phyloP scores from a whole-genome alignment of 2,113 vertebrate genomes.

The Blennius ocellaris region DNA sequence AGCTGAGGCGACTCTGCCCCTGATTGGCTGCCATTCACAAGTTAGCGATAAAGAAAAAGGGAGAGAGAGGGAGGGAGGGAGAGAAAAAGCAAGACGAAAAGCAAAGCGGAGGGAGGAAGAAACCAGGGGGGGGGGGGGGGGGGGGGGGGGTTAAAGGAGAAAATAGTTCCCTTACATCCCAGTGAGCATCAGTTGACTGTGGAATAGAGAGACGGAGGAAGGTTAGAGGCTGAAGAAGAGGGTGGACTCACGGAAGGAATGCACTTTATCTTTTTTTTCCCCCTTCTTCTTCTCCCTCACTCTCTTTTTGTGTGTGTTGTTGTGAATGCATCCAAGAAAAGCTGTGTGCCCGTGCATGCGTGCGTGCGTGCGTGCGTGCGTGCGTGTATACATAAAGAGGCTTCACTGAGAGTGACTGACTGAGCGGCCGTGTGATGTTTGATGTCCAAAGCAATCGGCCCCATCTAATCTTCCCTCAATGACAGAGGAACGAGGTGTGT shows the following conservation, averaged over 20 bases:
- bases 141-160: slow-evolving; percentile 2
- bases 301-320: no score
- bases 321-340: slow-evolving; percentile 49
- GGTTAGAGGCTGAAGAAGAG: slow-evolving; percentile 67
- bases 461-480: slow-evolving; percentile 81
- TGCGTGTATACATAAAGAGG: slow-evolving; percentile 26
- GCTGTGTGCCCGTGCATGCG: not conserved
- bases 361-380: no score
- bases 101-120: slow-evolving; percentile 21
- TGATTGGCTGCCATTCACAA: slow-evolving; percentile 88
- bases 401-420: slow-evolving; percentile 60
- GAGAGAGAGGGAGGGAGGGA: slow-evolving; percentile 31
- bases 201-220: slow-evolving; percentile 63
- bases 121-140: slow-evolving; percentile 15
- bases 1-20: slow-evolving; percentile 77
- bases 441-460: slow-evolving; percentile 77
- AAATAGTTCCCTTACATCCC: slow-evolving; percentile 69
- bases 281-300: not conserved
- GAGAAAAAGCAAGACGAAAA: slow-evolving; percentile 24
- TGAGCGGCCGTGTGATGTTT: slow-evolving; percentile 65
- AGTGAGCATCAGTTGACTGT: slow-evolving; percentile 68
- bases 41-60: slow-evolving; percentile 79
- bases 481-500: slow-evolving; percentile 69
- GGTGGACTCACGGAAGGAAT: slow-evolving; percentile 49
- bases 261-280: slow-evolving; percentile 16